Evolutionary conservation across 2,797 vertebrate species (phyloP).

Genomic region (Pseudotriccus pelzelni): DNA sequence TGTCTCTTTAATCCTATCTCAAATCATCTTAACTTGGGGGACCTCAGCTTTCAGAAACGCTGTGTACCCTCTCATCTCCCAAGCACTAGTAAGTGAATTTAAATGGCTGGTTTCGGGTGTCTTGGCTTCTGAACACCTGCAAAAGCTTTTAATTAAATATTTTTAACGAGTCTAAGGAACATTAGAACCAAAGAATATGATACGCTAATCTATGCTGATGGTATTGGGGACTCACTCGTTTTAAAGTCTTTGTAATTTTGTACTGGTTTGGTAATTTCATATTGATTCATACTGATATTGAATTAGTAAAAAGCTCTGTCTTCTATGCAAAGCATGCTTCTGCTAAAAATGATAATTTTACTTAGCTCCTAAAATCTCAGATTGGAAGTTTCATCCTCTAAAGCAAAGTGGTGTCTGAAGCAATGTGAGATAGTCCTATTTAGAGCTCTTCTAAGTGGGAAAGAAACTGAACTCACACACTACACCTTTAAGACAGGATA

Average conservation of each 20-base stretch:
- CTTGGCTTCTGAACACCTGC: not conserved
- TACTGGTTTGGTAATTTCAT: not conserved
- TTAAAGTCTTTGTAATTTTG: not conserved
- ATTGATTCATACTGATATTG: not conserved
- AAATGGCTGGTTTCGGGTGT: not conserved
- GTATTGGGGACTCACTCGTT: not conserved
- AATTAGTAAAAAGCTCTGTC: not conserved
- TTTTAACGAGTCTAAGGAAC: not conserved
- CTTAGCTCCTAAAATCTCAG: not conserved
- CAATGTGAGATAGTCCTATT: not conserved
- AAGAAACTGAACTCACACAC: not conserved
- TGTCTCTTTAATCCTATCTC: not conserved
- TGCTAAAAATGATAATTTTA: not conserved
- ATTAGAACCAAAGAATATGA: not conserved
- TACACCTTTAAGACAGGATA: not conserved
- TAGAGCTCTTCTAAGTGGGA: not conserved
- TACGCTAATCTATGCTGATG: not conserved
- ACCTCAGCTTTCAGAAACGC: not conserved
- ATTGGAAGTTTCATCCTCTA: not conserved
- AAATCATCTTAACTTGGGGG: not conserved
- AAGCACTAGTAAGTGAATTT: not conserved
- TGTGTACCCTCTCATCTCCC: not conserved
- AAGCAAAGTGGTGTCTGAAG: not conserved
- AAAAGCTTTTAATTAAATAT: not conserved
- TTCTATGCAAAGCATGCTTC: not conserved